Base-by-base conservation (phyloP, 2,113 vertebrate genomes). In the Oncorhynchus masou region DNA sequence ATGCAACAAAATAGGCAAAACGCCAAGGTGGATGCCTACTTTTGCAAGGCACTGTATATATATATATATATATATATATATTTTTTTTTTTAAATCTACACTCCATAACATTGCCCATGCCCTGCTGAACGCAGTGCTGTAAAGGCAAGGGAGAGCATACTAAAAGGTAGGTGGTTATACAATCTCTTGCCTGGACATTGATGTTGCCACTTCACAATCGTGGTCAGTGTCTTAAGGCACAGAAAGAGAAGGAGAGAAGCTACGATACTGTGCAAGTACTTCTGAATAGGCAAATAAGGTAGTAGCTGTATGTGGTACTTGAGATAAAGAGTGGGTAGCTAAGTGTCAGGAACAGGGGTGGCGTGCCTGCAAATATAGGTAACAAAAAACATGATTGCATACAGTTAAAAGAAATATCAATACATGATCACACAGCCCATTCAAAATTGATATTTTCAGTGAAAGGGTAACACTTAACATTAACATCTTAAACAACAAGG, bases 201-300 rank as follows among this genome's bases (percentile, higher is more conserved):
- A 48, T 72, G 24, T 59, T 71, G 67, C 73, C 60, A 27, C 20
- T 75, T 64, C 20, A 74, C 70, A 76, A 82, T 66, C 65, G 45
- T 68, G 13, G 51, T 22, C 15, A 29, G 60, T 76, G 60, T 77
- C 51, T 77, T 49, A 84, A 89, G 80, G 80, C 79, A 89, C 81
- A 75, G 12, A 60, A 51, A 49, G 9, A 83, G 49, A 74, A 57
- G 9, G 31, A 34, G 54, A 71, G 15, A 25, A 39, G 13, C 22
- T 48, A 0, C 15, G 5, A 19, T 19, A 19, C 15, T 19, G 13
- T 1, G 2, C 51, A 54, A 54, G 51, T 19, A 15, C 51, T 54
- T 67, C 29, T 67, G 25, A 67, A 67, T 31, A 16, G 4, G 27
- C 25, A 66, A 66, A 29, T 20, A 68, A 68, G 5, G 19, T 29